Conservation (phyloP, 1,140 invertebrate species). For the Apis florea region DNA sequence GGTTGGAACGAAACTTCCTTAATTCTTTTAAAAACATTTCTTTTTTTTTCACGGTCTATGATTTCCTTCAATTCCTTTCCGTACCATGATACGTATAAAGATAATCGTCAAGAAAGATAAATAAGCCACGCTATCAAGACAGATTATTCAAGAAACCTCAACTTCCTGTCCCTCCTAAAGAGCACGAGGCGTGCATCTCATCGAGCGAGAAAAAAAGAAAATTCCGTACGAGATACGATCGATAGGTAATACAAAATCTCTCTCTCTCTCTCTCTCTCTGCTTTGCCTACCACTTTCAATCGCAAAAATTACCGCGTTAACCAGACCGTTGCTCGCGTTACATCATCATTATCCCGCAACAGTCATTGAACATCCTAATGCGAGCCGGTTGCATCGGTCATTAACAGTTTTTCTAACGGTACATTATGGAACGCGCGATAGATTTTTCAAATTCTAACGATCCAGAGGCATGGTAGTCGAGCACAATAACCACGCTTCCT, state of each 20-base stretch:
- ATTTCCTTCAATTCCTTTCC: not conserved
- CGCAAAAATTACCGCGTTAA: conserved; percentile 10
- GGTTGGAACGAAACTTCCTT: too few relatives aligned
- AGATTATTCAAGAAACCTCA: not conserved
- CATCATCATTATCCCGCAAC: conserved; percentile 20
- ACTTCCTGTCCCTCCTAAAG: not conserved
- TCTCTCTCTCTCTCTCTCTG: too few relatives aligned
- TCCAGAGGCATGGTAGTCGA: conserved; percentile 5
- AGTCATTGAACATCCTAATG: conserved; percentile 45
- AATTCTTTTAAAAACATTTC: too few relatives aligned
- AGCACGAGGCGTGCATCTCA: not conserved
- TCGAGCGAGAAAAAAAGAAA: not conserved
- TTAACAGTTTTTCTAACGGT: conserved; percentile 49
- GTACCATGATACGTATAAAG: not conserved
- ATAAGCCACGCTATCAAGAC: not conserved
- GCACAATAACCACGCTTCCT: conserved; percentile 33
- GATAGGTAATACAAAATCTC: not conserved
- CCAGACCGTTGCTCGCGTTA: not conserved
- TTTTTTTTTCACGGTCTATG: too few relatives aligned
- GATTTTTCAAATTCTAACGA: conserved; percentile 47
- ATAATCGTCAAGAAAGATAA: not conserved
- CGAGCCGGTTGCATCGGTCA: not conserved
- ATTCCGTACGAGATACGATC: not conserved
- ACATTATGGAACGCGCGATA: not conserved
- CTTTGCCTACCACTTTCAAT: not conserved